Percentiles rank a stretch among this genome's conserved stretches.
Conservation (phyloP, 1,140 invertebrate species). For the Polyergus mexicanus region DNA sequence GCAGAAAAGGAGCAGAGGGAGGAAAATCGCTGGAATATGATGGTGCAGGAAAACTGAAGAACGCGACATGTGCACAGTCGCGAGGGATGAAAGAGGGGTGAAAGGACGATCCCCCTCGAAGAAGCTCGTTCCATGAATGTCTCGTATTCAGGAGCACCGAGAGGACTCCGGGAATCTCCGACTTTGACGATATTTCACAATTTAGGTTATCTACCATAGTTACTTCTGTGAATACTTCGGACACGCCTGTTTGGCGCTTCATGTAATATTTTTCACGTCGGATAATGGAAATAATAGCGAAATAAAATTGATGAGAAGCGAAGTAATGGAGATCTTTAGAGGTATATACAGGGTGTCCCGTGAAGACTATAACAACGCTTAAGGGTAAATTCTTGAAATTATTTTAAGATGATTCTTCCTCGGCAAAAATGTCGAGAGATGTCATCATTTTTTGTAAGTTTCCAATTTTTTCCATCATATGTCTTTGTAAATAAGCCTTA, state of each 20-base stretch:
- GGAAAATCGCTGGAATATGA: constrained; percentile 51
- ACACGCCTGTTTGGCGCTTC: constrained; percentile 41
- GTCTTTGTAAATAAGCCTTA: no score
- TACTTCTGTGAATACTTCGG: constrained; percentile 23
- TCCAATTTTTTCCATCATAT: no score
- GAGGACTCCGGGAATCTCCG: constrained; percentile 43
- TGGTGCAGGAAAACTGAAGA: constrained; percentile 32
- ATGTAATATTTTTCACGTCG: constrained; percentile 29
- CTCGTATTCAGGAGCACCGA: constrained; percentile 69
- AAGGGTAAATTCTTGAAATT: no score
- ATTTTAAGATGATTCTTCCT: no score
- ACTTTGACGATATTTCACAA: constrained; percentile 63
- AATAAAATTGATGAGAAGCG: not conserved
- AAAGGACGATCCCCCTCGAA: constrained; percentile 60
- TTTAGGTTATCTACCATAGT: constrained; percentile 9
- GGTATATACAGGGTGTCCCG: not conserved
- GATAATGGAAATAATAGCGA: constrained; percentile 11
- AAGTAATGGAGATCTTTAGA: not conserved
- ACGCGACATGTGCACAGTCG: constrained; percentile 22
- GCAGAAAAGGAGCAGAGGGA: constrained; percentile 13
- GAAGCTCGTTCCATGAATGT: constrained; percentile 73
- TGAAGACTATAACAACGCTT: no score
- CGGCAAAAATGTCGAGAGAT: no score
- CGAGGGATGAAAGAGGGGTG: constrained; percentile 25
- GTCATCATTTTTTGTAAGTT: no score